Conservation (phyloP, 2,888 invertebrate species). For the Athalia cordata region DNA sequence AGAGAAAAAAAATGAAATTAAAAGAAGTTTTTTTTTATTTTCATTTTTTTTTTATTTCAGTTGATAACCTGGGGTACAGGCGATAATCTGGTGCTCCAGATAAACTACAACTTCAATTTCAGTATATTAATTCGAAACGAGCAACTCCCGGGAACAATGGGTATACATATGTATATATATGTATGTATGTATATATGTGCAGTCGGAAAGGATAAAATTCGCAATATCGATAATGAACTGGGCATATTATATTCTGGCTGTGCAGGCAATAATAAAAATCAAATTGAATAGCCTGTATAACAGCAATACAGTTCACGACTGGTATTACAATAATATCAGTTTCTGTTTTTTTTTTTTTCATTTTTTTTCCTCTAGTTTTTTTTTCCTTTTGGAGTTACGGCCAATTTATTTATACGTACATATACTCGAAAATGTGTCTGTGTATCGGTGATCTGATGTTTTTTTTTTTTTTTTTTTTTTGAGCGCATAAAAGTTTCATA, state of each 20-base stretch:
- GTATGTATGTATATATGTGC: too few relatives aligned
- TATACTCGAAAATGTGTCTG: too few relatives aligned
- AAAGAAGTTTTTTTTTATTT: neutral
- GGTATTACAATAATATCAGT: too few relatives aligned
- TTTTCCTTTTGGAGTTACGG: too few relatives aligned
- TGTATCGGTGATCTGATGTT: too few relatives aligned
- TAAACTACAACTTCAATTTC: conserved; percentile 9
- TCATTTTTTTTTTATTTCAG: neutral
- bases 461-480: too few relatives aligned
- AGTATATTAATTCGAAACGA: neutral
- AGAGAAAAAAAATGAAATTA: too few relatives aligned
- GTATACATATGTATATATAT: neutral
- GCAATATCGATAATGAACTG: conserved; percentile 7
- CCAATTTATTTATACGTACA: too few relatives aligned
- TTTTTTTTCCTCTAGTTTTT: too few relatives aligned
- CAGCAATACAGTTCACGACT: neutral
- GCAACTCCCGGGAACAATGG: conserved; percentile 6
- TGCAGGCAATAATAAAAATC: neutral
- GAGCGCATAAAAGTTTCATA: too few relatives aligned
- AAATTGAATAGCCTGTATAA: neutral
- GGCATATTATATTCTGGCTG: neutral
- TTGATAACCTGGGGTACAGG: neutral
- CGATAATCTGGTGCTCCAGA: conserved; percentile 1
- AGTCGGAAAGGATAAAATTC: conserved; percentile 14
- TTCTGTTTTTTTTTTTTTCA: too few relatives aligned